Base-by-base conservation (phyloP, 2,797 vertebrate species). In the Furcifer pardalis region DNA sequence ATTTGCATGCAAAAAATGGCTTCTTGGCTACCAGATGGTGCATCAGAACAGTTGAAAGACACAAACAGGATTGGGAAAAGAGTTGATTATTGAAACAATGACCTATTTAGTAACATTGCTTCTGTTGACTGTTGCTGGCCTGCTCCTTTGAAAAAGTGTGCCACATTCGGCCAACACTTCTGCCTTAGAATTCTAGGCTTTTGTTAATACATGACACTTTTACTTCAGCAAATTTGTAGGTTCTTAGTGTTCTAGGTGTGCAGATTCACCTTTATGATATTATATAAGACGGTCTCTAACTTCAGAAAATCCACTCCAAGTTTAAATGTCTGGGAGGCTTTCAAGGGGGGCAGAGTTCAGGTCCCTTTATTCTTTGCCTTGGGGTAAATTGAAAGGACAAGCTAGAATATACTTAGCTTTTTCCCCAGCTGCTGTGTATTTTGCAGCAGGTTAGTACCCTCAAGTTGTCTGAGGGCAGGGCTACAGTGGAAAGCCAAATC, bases 111-210 rank as follows among this genome's bases (percentile, higher is more conserved):
- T 13, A 69, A 69, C 10, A 27, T 25, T 73, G 42, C 32, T 79
- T 72, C 23, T 52, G 42, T 73, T 73, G 44, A 73, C 12, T 73
- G 27, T 42, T 63, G 42, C 30, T 75, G 81, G 42, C 21, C 62
- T 84, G 75, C n/a, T 52, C 44, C 56, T 68, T 37, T 75, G 74
- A 56, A 75, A 85, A 66, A 52, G 23, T 27, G 23, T 80, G 62
- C 21, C 46, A 21, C 69, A 80, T 21, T 37, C 35, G 37, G 56
- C 68, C 32, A 63, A 59, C 32, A 40, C 78, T 27, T 69, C 35
- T 52, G 83, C 42, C 42, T 40, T 49, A 25, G 5, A 37, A 40
- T 52, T 62, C 56, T 63, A 32, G 35, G 6, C 13, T 63, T 40
- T 62, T 72, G 15, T 73, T 63, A 49, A 71, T 52, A 65, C 10